These are phyloP conservation scores for Crossocerus cetratus DNA, from an alignment of 2,888 invertebrate genomes.

Conservation along the genomic window DNA sequence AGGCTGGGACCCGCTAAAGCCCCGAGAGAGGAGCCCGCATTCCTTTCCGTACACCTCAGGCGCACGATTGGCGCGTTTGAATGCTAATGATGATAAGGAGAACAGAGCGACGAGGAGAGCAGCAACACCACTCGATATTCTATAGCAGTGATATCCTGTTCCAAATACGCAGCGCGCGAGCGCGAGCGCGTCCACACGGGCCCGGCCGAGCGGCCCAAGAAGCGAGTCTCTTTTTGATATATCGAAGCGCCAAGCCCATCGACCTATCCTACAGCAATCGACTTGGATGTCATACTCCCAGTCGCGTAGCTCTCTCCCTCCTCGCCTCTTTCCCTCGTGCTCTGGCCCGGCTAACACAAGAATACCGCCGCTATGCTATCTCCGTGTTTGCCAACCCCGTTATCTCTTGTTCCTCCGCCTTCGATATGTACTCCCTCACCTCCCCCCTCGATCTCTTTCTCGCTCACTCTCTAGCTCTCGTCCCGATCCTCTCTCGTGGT, in stretches of 20 bases:
- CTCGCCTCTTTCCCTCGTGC: slow-evolving; percentile 15
- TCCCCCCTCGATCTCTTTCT: slow-evolving; percentile 56
- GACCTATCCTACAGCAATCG: slow-evolving; percentile 23
- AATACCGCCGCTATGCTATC: slow-evolving; percentile 67
- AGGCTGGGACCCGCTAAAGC: too few relatives aligned
- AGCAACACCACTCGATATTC: background rate
- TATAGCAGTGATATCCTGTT: background rate
- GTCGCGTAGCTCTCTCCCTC: slow-evolving; percentile 17
- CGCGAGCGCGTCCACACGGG: slow-evolving; percentile 3
- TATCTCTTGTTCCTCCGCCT: slow-evolving; percentile 71
- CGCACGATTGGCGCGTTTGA: background rate
- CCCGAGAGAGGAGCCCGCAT: background rate
- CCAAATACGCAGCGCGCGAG: background rate
- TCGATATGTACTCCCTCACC: slow-evolving; percentile 49
- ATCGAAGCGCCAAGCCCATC: slow-evolving; percentile 27
- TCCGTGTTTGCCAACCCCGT: slow-evolving; percentile 75
- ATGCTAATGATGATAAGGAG: slow-evolving; percentile 3
- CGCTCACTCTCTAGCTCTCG: background rate
- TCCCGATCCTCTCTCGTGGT: slow-evolving; percentile 1
- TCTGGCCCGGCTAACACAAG: slow-evolving; percentile 39
- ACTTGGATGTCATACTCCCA: slow-evolving; percentile 25
- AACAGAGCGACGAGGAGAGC: background rate
- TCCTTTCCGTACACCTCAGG: background rate
- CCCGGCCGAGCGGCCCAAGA: slow-evolving; percentile 10
- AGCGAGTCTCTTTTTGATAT: slow-evolving; percentile 25